phyloP scores from a whole-genome alignment of 2,888 invertebrate species.

The Drosophila anceps region DNA sequence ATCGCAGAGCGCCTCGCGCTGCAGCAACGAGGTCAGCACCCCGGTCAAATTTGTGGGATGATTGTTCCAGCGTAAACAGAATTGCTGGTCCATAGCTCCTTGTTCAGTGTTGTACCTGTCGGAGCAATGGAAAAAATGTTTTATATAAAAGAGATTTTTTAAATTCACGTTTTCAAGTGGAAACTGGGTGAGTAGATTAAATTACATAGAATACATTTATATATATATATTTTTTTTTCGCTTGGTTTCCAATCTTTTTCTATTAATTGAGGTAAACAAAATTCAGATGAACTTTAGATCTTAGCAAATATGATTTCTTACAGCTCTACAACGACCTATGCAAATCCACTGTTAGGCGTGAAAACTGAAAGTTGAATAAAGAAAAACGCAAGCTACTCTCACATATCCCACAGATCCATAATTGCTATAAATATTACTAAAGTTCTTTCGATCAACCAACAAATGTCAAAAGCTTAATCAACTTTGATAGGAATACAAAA shows the following conservation, averaged over 20 bases:
- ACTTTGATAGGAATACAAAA: neutral
- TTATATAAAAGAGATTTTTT: neutral
- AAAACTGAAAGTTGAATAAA: neutral
- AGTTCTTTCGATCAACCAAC: neutral
- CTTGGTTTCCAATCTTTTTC: neutral
- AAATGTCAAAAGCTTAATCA: neutral
- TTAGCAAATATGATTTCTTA: too few species aligned
- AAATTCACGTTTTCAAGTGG: neutral
- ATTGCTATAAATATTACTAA: neutral
- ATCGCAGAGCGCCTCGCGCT: slow-evolving; percentile 95
- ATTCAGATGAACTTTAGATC: too few species aligned
- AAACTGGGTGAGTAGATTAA: too few species aligned
- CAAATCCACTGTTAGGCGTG: neutral
- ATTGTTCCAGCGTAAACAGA: slow-evolving; percentile 97
- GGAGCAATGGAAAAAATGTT: neutral
- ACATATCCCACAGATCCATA: neutral
- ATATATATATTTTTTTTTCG: too few species aligned
- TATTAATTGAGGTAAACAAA: too few species aligned
- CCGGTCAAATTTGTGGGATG: slow-evolving; percentile 96
- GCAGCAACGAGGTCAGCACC: slow-evolving; percentile 93
- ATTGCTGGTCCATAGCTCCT: slow-evolving; percentile 90
- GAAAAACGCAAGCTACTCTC: too few species aligned
- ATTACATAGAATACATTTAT: too few species aligned
- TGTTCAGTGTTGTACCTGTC: slow-evolving; percentile 86
- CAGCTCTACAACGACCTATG: neutral